phyloP scores from a whole-genome alignment of 2,113 vertebrate species.

The Callipepla squamata region DNA sequence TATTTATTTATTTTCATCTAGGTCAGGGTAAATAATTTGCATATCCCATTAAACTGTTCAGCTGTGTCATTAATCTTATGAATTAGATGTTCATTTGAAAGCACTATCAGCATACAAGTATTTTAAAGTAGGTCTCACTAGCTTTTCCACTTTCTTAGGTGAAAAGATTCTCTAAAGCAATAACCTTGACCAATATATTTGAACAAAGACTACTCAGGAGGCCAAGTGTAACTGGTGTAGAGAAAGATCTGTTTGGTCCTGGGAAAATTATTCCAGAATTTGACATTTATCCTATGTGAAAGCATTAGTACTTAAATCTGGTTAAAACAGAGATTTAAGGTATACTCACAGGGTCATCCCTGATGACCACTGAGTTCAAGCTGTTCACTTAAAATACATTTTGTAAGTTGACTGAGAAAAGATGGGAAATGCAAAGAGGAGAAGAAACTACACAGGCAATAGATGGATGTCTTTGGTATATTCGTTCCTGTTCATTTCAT shows the following conservation, averaged over 20 bases:
- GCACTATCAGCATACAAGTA: not conserved
- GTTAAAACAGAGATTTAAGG: not conserved
- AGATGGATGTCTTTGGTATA: not conserved
- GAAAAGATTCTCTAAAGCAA: not conserved
- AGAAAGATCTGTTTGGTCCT: not conserved
- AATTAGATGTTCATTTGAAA: slow-evolving; percentile 37
- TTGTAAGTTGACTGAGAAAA: not conserved
- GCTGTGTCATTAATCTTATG: not conserved
- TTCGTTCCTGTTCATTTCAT: not conserved
- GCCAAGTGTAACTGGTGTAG: not conserved
- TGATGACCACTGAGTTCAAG: not conserved
- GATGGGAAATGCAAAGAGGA: not conserved
- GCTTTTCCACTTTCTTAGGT: not conserved
- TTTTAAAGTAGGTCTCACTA: slow-evolving; percentile 21
- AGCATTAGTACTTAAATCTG: not conserved
- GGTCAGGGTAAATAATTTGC: slow-evolving; percentile 41
- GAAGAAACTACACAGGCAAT: not conserved
- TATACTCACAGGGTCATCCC: not conserved
- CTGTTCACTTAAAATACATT: not conserved
- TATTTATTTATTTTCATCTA: not conserved
- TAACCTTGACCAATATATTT: not conserved
- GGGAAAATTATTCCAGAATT: not conserved
- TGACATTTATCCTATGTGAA: not conserved
- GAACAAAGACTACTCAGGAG: not conserved
- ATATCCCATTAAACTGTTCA: slow-evolving; percentile 27